Evolutionary conservation across 1,140 invertebrate genomes (phyloP).

Genomic region (Parapsyche elsis): DNA sequence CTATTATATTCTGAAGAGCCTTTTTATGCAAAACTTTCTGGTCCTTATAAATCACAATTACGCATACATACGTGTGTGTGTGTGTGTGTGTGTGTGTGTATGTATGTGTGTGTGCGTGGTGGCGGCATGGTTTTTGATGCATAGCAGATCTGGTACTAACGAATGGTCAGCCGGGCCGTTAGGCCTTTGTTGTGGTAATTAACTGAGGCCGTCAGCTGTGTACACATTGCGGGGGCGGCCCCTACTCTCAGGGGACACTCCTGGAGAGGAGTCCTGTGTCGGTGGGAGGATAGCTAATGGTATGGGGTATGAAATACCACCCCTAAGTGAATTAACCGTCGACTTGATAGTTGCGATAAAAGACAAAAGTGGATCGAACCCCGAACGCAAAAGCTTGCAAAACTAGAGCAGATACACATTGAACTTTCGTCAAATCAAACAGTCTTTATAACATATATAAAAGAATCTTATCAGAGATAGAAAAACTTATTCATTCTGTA

Average conservation of each 20-base stretch:
- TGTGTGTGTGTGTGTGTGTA: constrained; percentile 30
- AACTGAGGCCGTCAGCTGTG: constrained; percentile 51
- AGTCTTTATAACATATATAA: no score
- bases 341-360: constrained; percentile 44
- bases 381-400: background rate
- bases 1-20: no score
- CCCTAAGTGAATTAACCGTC: constrained; percentile 48
- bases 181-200: constrained; percentile 56
- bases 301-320: background rate
- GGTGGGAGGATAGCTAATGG: background rate
- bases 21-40: constrained; percentile 1
- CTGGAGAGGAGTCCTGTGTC: background rate
- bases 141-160: constrained; percentile 48
- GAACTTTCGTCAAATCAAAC: no score
- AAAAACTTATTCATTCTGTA: no score
- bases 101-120: constrained; percentile 29
- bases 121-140: constrained; percentile 52
- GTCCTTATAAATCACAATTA: constrained; percentile 20
- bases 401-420: no score
- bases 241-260: background rate
- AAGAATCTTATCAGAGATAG: no score
- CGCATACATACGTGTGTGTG: background rate
- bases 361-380: constrained; percentile 13
- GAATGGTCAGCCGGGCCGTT: constrained; percentile 49
- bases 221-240: constrained; percentile 40